Evolutionary conservation across 2,113 vertebrate genomes (phyloP), one percentile per base, ranked within the genome.

Genomic region (Hyla sarda): DNA sequence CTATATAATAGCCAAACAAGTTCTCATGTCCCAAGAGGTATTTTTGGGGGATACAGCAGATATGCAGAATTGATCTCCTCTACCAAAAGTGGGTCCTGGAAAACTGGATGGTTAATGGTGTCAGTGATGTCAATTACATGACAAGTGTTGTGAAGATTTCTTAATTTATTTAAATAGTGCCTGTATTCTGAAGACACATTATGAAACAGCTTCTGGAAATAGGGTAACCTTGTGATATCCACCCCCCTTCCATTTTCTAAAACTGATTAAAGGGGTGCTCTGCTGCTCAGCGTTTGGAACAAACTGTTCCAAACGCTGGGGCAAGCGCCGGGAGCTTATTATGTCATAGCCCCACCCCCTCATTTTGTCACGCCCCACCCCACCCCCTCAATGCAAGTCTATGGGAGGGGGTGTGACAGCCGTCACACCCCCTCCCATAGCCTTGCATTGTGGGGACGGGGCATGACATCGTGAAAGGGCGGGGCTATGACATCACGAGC

Each of bases 1-100:
- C 72, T 74, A 74, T 45, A 48, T 16, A 74, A 74, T 74, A 71
- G 67, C 67, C 67, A 71, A 71, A 37, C 37, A 32, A 0, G 30
- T 34, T 69, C 32, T 71, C 23, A 41, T 37, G 67, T 23, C 19
- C 19, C 17, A 69, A n/a, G 37, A 32, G 25, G 34, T 37, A 3
- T 71, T 14, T 37, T 37, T 37, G 19, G 12, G 2, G 17, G 28
- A 30, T 21, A 30, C 14, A 17, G 12, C 12, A 30, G 25, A 65
- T 65, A 65, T 65, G 7, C 65, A 34, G 16, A 6, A 1, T 67
- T 16, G 28, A 32, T 17, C 28, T 6, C 30, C 30, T 19, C 30
- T 34, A 69, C 6, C 34, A 69, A 69, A 69, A 19, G 30, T 13
- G 65, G 30, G 17, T 34, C 17, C 6, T 32, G 30, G 30, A 34